These are phyloP conservation scores for Folsomia candida DNA, from an alignment of 2,888 invertebrate genomes.

Conservation along the genomic window DNA sequence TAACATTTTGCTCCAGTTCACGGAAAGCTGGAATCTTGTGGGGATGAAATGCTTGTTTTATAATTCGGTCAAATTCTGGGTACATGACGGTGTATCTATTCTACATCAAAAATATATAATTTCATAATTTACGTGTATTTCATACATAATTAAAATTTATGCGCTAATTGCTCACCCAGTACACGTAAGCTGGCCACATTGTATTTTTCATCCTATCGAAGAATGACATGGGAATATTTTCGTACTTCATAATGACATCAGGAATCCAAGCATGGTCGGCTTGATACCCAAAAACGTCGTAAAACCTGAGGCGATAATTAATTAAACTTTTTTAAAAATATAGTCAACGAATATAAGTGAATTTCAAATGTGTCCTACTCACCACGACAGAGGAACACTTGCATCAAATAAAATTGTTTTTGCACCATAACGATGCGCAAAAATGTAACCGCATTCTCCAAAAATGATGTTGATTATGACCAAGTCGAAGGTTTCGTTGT, in stretches of 20 bases:
- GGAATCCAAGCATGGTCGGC: constrained; percentile 16
- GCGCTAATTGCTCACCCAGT: not conserved
- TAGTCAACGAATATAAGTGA: too few species aligned
- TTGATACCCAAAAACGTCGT: constrained; percentile 12
- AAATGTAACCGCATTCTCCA: constrained; percentile 17
- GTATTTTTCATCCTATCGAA: constrained; percentile 32
- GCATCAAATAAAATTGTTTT: constrained; percentile 19
- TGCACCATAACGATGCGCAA: constrained; percentile 10
- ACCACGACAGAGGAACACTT: not conserved
- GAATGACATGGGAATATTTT: constrained; percentile 24
- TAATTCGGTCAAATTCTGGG: constrained; percentile 1
- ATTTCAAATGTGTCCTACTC: too few species aligned
- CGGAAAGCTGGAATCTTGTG: constrained; percentile 21
- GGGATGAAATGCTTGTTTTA: constrained; percentile 10
- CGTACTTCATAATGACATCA: not conserved
- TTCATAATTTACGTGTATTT: too few species aligned
- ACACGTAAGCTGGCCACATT: constrained; percentile 27
- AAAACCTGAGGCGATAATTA: too few species aligned
- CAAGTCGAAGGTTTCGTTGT: constrained; percentile 14
- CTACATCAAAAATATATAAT: too few species aligned
- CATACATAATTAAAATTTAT: too few species aligned
- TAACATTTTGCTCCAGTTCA: constrained; percentile 34
- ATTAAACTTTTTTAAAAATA: too few species aligned
- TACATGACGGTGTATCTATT: constrained; percentile 16
- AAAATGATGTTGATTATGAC: constrained; percentile 13